Evolutionary conservation across 1,140 invertebrate genomes (phyloP), one percentile per base, ranked within the genome.

Genomic region (Trissolcus basalis): DNA sequence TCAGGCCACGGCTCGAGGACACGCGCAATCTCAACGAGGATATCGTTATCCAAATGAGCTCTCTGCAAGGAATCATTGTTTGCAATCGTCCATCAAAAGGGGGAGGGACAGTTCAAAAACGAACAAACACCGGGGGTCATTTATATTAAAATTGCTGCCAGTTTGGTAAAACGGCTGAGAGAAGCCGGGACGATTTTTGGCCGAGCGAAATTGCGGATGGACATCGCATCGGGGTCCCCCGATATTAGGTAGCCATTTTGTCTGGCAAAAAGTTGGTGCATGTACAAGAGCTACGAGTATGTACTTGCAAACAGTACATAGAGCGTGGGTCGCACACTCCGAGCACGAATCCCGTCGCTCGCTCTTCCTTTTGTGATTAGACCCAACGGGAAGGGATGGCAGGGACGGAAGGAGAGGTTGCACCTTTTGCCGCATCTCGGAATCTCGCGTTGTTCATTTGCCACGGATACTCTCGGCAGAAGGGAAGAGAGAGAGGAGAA

Each of bases 371-470:
- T 39, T 76, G 78, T 79, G 80, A 83, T 82, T 72, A 72, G 69
- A 65, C 75, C 16, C 13, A 12, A 2, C 13, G 55, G 39, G 43
- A 44, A 44, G 70, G 77, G 76, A 73, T 63, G 53, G 60, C 61
- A 63, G 56, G 75, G 79, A 80, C 41, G 53, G 19, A 53, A 76
- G 81, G 77, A 69, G 81, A 82, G 77, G 81, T 83, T 83, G 82
- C 80, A 85, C 82, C 82, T 83, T 85, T 85, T 83, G 82, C 82
- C 83, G 82, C 82, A 83, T 83, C 83, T 84, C 80, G 80, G 82
- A 83, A 82, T 82, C 81, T 81, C 81, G 77, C 81, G 82, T 80
- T 83, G 83, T 81, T 83, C 81, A 83, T 83, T 82, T 83, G 74
- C 79, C 61, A 68, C 77, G 77, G 65, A 79, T 78, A 78, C 65